phyloP scores from a whole-genome alignment of 2,888 invertebrate species.

The Drosophila bunnanda region DNA sequence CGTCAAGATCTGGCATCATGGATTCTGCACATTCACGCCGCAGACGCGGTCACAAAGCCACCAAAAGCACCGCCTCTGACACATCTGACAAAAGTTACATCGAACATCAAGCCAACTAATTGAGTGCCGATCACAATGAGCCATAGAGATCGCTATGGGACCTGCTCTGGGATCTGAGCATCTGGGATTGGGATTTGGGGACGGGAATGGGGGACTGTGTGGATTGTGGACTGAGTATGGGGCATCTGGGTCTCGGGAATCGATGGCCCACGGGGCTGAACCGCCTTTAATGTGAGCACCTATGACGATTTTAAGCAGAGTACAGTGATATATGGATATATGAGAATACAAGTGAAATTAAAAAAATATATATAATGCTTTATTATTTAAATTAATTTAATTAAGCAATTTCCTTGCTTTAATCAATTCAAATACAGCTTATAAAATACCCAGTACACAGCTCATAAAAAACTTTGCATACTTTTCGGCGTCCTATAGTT shows the following conservation, averaged over 20 bases:
- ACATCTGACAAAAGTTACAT: conserved; percentile 76
- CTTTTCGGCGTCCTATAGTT: not conserved
- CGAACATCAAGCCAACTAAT: conserved; percentile 79
- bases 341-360: too few species aligned
- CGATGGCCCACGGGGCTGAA: conserved; percentile 43
- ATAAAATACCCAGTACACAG: not conserved
- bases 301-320: conserved; percentile 61
- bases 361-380: not conserved
- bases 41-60: conserved; percentile 68
- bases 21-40: conserved; percentile 78
- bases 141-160: conserved; percentile 52
- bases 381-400: too few species aligned
- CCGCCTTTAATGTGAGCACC: conserved; percentile 71
- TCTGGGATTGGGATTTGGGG: conserved; percentile 10
- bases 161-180: conserved; percentile 34
- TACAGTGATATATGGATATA: not conserved
- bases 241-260: conserved; percentile 26
- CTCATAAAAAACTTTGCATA: not conserved
- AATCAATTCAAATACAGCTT: not conserved
- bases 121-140: conserved; percentile 77
- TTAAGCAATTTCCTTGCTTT: too few species aligned
- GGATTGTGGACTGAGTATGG: conserved; percentile 16
- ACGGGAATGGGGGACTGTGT: conserved; percentile 1
- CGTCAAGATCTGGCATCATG: conserved; percentile 39
- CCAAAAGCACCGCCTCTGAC: conserved; percentile 76